Conservation (phyloP, 2,797 vertebrate genomes). For the Pelobates cultripes region DNA sequence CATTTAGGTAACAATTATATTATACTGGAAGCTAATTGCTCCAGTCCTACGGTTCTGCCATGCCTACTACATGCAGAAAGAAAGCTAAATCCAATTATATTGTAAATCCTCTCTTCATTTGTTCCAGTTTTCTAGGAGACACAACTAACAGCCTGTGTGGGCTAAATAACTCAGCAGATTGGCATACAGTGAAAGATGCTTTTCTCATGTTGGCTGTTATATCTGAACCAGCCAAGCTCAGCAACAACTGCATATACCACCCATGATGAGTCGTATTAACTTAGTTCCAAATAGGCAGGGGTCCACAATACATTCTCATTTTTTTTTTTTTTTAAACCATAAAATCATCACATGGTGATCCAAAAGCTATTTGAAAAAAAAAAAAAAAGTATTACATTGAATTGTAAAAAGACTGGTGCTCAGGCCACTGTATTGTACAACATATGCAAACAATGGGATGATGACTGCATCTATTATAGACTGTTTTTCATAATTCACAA, state of each 20-base stretch:
- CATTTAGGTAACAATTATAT: constrained; percentile 84
- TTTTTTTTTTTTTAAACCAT: not conserved
- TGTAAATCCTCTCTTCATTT: constrained; percentile 67
- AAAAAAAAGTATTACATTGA: not conserved
- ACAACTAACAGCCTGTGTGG: constrained; percentile 27
- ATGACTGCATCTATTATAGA: not conserved
- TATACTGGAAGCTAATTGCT: constrained; percentile 81
- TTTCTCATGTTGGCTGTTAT: constrained; percentile 14
- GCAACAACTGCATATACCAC: constrained; percentile 8
- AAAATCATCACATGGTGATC: not conserved
- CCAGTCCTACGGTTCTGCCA: constrained; percentile 71
- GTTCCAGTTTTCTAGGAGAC: constrained; percentile 21
- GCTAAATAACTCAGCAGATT: constrained; percentile 25
- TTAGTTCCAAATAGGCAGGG: constrained; percentile 22
- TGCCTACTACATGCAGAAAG: constrained; percentile 73
- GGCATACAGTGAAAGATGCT: constrained; percentile 16
- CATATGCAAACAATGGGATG: not conserved
- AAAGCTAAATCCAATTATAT: constrained; percentile 61
- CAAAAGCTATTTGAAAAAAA: not conserved
- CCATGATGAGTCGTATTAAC: constrained; percentile 17
- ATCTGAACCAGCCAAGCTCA: constrained; percentile 6
- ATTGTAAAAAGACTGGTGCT: not conserved
- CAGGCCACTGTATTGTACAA: not conserved
- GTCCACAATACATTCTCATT: constrained; percentile 4
- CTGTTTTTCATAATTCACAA: constrained; percentile 6